Conservation (phyloP, 2,113 vertebrate species). For the Dendrocopos noguchii region DNA sequence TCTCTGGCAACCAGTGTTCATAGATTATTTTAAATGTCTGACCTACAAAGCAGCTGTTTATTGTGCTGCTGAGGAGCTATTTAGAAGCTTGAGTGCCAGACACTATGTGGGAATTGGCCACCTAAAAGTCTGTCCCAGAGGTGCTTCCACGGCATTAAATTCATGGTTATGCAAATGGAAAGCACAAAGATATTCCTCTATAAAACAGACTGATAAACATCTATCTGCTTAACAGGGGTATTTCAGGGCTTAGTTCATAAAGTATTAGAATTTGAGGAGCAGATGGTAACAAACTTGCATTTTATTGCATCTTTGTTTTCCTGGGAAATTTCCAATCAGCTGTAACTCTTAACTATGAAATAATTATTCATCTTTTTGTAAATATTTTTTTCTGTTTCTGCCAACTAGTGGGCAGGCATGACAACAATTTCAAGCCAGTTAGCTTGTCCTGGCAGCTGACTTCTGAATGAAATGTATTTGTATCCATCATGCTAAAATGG, state of each 20-base stretch:
- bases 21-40: conserved; percentile 9
- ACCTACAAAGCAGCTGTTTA: neutral
- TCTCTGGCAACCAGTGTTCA: neutral
- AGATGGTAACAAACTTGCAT: conserved; percentile 6
- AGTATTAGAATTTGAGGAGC: neutral
- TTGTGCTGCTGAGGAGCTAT: neutral
- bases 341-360: neutral
- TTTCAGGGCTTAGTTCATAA: neutral
- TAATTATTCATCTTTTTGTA: conserved; percentile 2
- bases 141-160: neutral
- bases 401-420: neutral
- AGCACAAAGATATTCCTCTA: neutral
- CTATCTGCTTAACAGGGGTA: neutral
- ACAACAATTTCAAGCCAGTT: neutral
- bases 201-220: neutral
- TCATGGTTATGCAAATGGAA: neutral
- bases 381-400: conserved; percentile 6
- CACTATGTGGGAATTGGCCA: neutral
- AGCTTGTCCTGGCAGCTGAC: neutral
- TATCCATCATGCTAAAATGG: neutral
- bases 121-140: neutral
- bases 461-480: neutral
- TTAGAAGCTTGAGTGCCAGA: neutral
- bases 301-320: neutral
- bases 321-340: neutral